These are phyloP conservation scores for Pomacea maculata DNA, from an alignment of 1,140 invertebrate genomes.

Conservation along the genomic window DNA sequence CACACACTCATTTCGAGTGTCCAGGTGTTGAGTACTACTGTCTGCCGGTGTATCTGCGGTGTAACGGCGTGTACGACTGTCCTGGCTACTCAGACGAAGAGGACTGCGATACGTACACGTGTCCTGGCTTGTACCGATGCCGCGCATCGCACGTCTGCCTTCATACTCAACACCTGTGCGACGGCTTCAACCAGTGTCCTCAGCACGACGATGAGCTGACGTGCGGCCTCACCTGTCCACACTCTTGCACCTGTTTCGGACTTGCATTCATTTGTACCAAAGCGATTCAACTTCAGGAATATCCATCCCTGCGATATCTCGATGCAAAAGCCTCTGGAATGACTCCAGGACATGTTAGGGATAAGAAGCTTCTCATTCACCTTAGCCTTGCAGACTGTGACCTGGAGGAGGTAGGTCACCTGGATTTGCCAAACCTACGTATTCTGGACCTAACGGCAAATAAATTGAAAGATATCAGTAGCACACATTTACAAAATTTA, in stretches of 20 bases:
- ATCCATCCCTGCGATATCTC: conserved; percentile 16
- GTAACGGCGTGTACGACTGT: conserved; percentile 18
- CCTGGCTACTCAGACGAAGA: conserved; percentile 18
- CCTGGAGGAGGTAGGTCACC: background rate
- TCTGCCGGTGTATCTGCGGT: conserved; percentile 9
- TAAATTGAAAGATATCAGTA: background rate
- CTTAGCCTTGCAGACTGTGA: conserved; percentile 9
- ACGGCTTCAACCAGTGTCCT: conserved; percentile 24
- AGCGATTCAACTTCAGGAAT: background rate
- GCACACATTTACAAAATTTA: background rate
- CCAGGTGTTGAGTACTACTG: conserved; percentile 10
- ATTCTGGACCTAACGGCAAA: conserved; percentile 21
- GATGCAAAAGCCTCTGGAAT: background rate
- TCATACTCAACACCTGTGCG: conserved; percentile 19
- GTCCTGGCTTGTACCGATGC: conserved; percentile 18
- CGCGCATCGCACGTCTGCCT: conserved; percentile 12
- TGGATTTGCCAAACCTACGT: conserved; percentile 17
- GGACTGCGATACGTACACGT: background rate
- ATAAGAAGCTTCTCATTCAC: conserved; percentile 17
- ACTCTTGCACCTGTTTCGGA: conserved; percentile 13
- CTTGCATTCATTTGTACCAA: conserved; percentile 19
- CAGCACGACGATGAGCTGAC: conserved; percentile 24
- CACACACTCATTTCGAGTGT: conserved; percentile 10
- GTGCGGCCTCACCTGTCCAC: conserved; percentile 22
- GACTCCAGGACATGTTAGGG: background rate